Evolutionary conservation across 2,113 vertebrate genomes (phyloP), one percentile per base, ranked within the genome.

Genomic region (Pholis gunnellus): DNA sequence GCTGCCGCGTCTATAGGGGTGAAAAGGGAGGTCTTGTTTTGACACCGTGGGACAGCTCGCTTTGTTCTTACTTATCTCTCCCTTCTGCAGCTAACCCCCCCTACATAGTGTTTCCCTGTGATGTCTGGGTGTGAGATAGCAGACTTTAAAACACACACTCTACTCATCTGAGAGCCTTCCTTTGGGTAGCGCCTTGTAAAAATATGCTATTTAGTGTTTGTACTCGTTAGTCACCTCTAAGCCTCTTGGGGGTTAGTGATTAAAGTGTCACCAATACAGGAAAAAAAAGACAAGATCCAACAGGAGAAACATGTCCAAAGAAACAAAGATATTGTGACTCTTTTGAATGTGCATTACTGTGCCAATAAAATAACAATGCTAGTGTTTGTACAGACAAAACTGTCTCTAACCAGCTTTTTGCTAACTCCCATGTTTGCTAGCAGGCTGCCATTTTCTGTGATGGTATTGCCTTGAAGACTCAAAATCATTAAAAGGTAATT

Each of bases 11-110:
- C 82, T 74, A 82, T 88, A 64, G 82, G 90, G 88, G 90, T 87
- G 83, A 89, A 85, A 88, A 64, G 68, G 85, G 88, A 93, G 89
- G 84, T 80, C 79, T 87, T 94, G 92, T 92, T 94, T 94, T 94
- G 90, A 95, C 91, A 94, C 78, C 78, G 25, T 82, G 72, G 78
- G 84, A 90, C 83, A 82, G 50, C 72, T 63, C 34, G 65, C 92
- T 95, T 94, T 94, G 92, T 95, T 94, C 90, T 88, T 78, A 72
- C 85, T 93, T 93, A 94, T 94, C 94, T 90, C 56, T 9, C 48
- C 25, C 54, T 77, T 82, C 73, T 76, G 77, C 25, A 52, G 57
- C 65, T 66, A 50, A 83, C 44, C 76, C 77, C 77, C 34, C 79
- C 66, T 74, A 67, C 73, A 42, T 6, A 66, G 65, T 59, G 79